Percentiles rank a stretch among this genome's conserved stretches.
These are phyloP conservation scores for Orgyia antiqua DNA, from an alignment of 2,888 invertebrate genomes.

Conservation along the genomic window DNA sequence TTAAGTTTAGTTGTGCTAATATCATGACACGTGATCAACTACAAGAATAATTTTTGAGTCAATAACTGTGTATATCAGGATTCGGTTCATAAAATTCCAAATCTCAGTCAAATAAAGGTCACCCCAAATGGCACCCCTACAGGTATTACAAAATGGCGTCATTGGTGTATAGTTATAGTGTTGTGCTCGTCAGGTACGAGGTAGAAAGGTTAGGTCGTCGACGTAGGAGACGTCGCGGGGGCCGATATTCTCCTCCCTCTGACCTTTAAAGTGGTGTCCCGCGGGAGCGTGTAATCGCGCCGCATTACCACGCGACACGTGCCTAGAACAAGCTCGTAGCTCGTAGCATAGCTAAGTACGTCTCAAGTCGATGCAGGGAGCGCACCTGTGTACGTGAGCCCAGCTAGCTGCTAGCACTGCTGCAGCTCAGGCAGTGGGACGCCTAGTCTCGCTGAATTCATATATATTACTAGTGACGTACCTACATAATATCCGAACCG, in stretches of 20 bases:
- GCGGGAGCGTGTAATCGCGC: slow-evolving; percentile 43
- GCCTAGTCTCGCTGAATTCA: slow-evolving; percentile 31
- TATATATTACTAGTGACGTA: slow-evolving; percentile 20
- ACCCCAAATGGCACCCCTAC: slow-evolving; percentile 40
- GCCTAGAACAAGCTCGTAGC: slow-evolving; percentile 36
- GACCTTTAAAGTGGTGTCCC: slow-evolving; percentile 50
- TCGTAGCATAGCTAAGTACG: slow-evolving; percentile 30
- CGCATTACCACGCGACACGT: slow-evolving; percentile 44
- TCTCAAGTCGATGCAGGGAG: slow-evolving; percentile 10
- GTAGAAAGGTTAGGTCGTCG: slow-evolving; percentile 46
- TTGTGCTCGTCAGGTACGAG: slow-evolving; percentile 41
- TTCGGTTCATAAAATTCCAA: too few species aligned
- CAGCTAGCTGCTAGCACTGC: slow-evolving; percentile 45
- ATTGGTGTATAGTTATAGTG: slow-evolving; percentile 34
- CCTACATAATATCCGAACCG: slow-evolving; percentile 6
- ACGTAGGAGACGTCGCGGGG: slow-evolving; percentile 25
- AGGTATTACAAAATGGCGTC: slow-evolving; percentile 52
- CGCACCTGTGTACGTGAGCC: slow-evolving; percentile 37
- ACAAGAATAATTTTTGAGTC: too few species aligned
- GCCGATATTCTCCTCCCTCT: slow-evolving; percentile 36
- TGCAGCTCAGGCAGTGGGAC: slow-evolving; percentile 44
- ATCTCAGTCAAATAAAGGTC: slow-evolving; percentile 42
- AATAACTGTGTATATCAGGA: too few species aligned
- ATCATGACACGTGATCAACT: too few species aligned
- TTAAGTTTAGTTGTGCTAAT: too few species aligned